A percentile compares a stretch with the other conserved stretches of the same genome.
Evolutionary conservation across 2,113 vertebrate species (phyloP).

Genomic region (Alosa alosa): DNA sequence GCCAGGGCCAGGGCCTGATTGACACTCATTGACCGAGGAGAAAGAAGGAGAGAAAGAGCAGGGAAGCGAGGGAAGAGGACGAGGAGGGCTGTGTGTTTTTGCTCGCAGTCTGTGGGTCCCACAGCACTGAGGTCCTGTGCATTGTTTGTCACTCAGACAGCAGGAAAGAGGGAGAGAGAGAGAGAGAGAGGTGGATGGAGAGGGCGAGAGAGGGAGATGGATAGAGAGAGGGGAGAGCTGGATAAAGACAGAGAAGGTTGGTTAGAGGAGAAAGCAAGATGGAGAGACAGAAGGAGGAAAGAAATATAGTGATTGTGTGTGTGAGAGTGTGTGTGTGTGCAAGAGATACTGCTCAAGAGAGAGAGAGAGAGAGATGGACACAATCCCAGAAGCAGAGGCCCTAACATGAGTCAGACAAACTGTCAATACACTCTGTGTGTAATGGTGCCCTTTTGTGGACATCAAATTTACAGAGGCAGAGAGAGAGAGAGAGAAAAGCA

Average conservation of each 20-base stretch:
- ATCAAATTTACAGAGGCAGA: constrained; percentile 5
- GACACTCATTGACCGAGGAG: constrained; percentile 82
- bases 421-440: constrained; percentile 26
- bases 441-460: constrained; percentile 10
- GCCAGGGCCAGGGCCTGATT: constrained; percentile 79
- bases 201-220: neutral
- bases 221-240: neutral
- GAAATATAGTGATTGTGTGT: neutral
- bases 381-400: constrained; percentile 24
- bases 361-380: neutral
- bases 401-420: constrained; percentile 20
- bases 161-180: neutral
- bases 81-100: neutral
- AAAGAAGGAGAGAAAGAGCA: constrained; percentile 55
- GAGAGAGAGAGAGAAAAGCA: neutral
- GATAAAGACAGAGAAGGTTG: neutral
- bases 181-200: constrained; percentile 28
- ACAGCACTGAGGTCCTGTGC: constrained; percentile 27
- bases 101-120: neutral
- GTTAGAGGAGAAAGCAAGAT: constrained; percentile 36
- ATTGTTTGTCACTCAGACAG: constrained; percentile 47
- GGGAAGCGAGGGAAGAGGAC: constrained; percentile 43
- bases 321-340: too few relatives aligned
- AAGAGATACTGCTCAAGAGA: constrained; percentile 15
- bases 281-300: constrained; percentile 30